Evolutionary conservation across 92 coral and sea anemone species (phyloP).

Genomic region (Porites divaricata): DNA sequence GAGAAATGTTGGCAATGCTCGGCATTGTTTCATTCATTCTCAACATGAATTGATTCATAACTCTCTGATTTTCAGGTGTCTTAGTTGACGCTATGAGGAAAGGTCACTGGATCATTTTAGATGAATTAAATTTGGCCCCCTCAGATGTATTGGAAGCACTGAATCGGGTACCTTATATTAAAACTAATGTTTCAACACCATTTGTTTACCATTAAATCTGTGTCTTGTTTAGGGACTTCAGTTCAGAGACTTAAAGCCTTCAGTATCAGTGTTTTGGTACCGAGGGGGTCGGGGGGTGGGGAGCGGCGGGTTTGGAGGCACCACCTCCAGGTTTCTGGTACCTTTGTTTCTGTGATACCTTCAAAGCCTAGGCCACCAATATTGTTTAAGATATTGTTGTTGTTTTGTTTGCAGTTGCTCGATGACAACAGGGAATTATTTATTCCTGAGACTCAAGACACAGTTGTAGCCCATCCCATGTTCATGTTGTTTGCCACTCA

Average conservation of each 20-base stretch:
- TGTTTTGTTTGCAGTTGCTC: conserved; percentile 68
- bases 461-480: conserved; percentile 91
- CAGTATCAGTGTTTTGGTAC: too few relatives aligned
- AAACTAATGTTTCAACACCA: too few relatives aligned
- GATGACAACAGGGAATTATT: conserved; percentile 98
- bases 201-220: not conserved
- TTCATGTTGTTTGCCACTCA: conserved; percentile 99
- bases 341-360: too few relatives aligned
- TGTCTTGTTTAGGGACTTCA: not conserved
- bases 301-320: too few relatives aligned
- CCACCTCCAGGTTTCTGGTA: too few relatives aligned
- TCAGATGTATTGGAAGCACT: conserved; percentile 97
- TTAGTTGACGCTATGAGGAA: conserved; percentile 98
- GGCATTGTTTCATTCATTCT: too few relatives aligned
- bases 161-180: conserved; percentile 69
- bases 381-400: not conserved
- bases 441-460: conserved; percentile 98
- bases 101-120: conserved; percentile 95
- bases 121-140: conserved; percentile 95
- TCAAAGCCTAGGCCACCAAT: too few relatives aligned
- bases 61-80: conserved; percentile 65
- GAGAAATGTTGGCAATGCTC: too few relatives aligned
- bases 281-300: too few relatives aligned
- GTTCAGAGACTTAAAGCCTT: too few relatives aligned
- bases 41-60: too few relatives aligned